Conservation (phyloP, 2,888 invertebrate species). For the Platycheirus rosarum region DNA sequence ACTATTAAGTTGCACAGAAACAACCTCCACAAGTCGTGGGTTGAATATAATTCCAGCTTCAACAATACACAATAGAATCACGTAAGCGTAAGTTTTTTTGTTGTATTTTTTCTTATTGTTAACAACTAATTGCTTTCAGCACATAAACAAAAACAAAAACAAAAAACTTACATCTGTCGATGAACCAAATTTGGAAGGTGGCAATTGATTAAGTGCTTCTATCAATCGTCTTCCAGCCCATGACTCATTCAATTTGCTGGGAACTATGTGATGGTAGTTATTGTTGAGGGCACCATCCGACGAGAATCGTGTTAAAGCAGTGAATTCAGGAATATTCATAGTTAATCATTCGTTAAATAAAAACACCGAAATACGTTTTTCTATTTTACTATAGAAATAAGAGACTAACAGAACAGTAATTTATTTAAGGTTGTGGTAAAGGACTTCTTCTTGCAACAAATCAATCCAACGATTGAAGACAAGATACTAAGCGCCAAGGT, state of each 20-base stretch:
- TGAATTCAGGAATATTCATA: slow-evolving; percentile 68
- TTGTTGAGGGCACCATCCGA: slow-evolving; percentile 80
- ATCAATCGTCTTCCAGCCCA: slow-evolving; percentile 85
- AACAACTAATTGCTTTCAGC: slow-evolving; percentile 42
- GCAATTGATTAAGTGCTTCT: slow-evolving; percentile 82
- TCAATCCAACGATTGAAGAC: slow-evolving; percentile 15
- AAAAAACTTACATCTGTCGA: slow-evolving; percentile 77
- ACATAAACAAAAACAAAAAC: slow-evolving; percentile 37
- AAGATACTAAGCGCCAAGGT: slow-evolving; percentile 27
- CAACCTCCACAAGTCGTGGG: neutral
- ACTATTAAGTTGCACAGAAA: neutral
- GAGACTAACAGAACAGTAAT: neutral
- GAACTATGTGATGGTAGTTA: slow-evolving; percentile 75
- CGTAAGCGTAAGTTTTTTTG: slow-evolving; percentile 51
- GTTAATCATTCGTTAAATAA: too few species aligned
- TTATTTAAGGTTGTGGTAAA: neutral
- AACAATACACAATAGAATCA: slow-evolving; percentile 25
- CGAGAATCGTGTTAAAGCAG: slow-evolving; percentile 72
- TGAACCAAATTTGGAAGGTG: slow-evolving; percentile 77
- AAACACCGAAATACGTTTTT: too few species aligned
- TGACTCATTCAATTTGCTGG: slow-evolving; percentile 84
- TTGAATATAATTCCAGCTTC: slow-evolving; percentile 25
- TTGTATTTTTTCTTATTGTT: slow-evolving; percentile 49
- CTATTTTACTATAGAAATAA: too few species aligned
- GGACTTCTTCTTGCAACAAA: neutral